These are phyloP conservation scores for Urocolius indicus DNA, from an alignment of 2,113 vertebrate genomes.

Conservation along the genomic window DNA sequence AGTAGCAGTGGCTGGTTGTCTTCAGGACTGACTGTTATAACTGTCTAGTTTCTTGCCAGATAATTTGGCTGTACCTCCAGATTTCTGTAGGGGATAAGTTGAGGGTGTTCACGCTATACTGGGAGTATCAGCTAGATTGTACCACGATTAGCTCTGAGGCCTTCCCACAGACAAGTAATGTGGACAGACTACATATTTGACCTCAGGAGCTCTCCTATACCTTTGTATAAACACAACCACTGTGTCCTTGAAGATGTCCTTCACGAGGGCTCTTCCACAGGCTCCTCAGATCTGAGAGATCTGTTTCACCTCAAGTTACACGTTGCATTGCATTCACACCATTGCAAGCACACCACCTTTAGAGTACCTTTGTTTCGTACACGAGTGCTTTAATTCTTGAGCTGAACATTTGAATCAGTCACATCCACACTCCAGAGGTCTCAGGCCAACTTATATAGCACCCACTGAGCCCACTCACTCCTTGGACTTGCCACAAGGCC, in stretches of 20 bases:
- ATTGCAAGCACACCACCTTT: background rate
- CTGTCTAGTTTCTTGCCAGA: slow-evolving; percentile 36
- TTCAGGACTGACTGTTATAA: slow-evolving; percentile 19
- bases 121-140: slow-evolving; percentile 50
- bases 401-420: background rate
- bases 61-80: slow-evolving; percentile 28
- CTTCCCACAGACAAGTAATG: slow-evolving; percentile 40
- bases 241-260: slow-evolving; percentile 45
- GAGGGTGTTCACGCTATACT: background rate
- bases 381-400: background rate
- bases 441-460: background rate
- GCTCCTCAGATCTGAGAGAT: background rate
- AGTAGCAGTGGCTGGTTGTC: background rate
- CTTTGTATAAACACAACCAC: slow-evolving; percentile 19
- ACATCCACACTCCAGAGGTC: background rate
- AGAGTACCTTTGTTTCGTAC: background rate
- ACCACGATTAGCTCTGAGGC: slow-evolving; percentile 32
- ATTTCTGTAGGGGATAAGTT: slow-evolving; percentile 37
- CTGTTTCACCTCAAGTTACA: background rate
- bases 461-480: background rate
- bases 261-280: background rate
- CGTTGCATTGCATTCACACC: rapidly evolving
- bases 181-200: slow-evolving; percentile 59
- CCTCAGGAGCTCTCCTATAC: slow-evolving; percentile 41
- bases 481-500: background rate